These are phyloP conservation scores for Ephestia elutella DNA, from an alignment of 1,140 invertebrate species.

Conservation along the genomic window DNA sequence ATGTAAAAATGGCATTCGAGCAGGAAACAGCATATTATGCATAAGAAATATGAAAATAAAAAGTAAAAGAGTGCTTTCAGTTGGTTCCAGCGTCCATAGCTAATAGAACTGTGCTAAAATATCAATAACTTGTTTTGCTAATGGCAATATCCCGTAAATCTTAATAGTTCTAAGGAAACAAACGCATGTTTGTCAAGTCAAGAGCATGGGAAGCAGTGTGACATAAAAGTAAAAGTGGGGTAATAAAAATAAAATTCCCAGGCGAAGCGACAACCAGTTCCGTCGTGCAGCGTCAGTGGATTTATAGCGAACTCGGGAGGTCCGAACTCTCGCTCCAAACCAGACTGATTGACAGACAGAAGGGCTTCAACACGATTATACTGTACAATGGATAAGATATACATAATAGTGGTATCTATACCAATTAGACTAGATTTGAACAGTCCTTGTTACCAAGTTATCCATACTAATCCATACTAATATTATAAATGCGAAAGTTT, in stretches of 20 bases:
- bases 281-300: constrained; percentile 23
- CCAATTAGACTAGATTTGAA: background rate
- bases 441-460: background rate
- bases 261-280: constrained; percentile 33
- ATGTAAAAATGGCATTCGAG: too few relatives aligned
- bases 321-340: constrained; percentile 22
- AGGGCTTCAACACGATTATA: background rate
- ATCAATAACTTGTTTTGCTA: background rate
- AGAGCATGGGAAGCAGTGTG: constrained; percentile 12
- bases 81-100: background rate
- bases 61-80: background rate
- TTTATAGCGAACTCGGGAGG: constrained; percentile 30
- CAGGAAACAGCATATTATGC: too few relatives aligned
- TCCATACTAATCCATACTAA: too few relatives aligned
- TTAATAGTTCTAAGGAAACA: constrained; percentile 7
- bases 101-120: background rate
- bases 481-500: too few relatives aligned
- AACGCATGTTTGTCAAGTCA: background rate
- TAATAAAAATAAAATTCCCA: constrained; percentile 53
- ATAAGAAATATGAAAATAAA: background rate
- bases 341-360: constrained; percentile 4
- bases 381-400: background rate
- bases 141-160: background rate
- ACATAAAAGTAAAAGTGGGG: constrained; percentile 53
- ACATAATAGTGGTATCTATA: background rate